These are phyloP conservation scores for Drosophila melanica DNA, from an alignment of 1,140 invertebrate genomes.

Conservation along the genomic window DNA sequence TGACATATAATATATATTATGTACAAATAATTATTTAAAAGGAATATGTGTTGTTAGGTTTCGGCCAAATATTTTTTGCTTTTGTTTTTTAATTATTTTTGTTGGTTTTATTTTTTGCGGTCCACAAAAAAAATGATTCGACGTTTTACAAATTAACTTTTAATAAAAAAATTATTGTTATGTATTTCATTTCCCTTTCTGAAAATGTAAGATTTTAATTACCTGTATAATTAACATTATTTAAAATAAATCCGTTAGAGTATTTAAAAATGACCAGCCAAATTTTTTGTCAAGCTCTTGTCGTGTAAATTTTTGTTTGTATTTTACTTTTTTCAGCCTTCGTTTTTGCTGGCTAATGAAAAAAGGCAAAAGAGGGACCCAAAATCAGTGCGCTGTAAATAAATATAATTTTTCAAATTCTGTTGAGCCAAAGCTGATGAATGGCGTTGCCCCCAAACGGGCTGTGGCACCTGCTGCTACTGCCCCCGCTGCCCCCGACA, in stretches of 20 bases:
- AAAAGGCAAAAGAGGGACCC: conserved; percentile 19
- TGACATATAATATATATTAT: too few species aligned
- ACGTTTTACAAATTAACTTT: too few species aligned
- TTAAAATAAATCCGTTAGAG: not conserved
- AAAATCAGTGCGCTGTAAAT: conserved; percentile 59
- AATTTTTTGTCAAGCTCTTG: not conserved
- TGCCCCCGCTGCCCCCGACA: not conserved
- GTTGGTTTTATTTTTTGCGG: too few species aligned
- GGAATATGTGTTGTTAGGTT: too few species aligned
- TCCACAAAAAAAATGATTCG: too few species aligned
- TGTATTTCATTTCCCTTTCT: too few species aligned
- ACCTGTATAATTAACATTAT: too few species aligned
- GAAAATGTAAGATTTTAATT: too few species aligned
- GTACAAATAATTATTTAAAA: too few species aligned
- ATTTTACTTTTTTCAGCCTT: not conserved
- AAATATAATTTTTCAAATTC: conserved; percentile 73
- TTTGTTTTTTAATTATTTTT: too few species aligned
- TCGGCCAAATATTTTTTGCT: too few species aligned
- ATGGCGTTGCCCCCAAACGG: conserved; percentile 24
- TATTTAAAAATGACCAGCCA: not conserved
- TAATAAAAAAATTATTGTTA: too few species aligned
- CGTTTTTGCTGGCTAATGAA: conserved; percentile 4
- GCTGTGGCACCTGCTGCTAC: conserved; percentile 47
- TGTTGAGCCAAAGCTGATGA: conserved; percentile 35
- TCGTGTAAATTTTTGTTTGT: not conserved